phyloP scores from a whole-genome alignment of 2,888 invertebrate genomes.

The Leptogaster cylindrica region DNA sequence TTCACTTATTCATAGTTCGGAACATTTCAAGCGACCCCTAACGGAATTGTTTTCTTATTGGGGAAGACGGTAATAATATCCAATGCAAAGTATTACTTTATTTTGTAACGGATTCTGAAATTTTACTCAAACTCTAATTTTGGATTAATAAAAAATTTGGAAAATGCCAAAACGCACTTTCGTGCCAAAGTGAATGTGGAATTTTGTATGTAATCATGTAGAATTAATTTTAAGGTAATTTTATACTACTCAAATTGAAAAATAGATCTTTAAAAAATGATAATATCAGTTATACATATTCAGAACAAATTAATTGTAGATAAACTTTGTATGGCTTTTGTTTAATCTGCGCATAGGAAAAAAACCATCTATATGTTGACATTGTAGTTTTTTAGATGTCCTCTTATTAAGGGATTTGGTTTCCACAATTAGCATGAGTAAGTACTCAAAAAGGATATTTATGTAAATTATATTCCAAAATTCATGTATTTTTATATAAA shows the following conservation, averaged over 20 bases:
- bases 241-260: conserved; percentile 3
- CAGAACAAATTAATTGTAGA: conserved; percentile 10
- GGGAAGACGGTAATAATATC: too few relatives aligned
- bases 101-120: too few relatives aligned
- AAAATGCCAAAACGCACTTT: conserved; percentile 24
- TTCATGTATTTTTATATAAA: conserved; percentile 34
- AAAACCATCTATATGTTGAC: neutral
- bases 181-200: conserved; percentile 22
- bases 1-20: too few relatives aligned
- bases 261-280: conserved; percentile 9
- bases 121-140: too few relatives aligned
- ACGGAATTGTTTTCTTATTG: too few relatives aligned
- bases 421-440: conserved; percentile 6
- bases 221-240: neutral
- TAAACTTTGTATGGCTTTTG: neutral
- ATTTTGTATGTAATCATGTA: neutral
- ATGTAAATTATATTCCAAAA: conserved; percentile 31
- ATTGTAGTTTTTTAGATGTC: conserved; percentile 20
- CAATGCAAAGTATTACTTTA: too few relatives aligned
- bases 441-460: conserved; percentile 19
- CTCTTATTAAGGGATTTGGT: conserved; percentile 27
- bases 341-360: too few relatives aligned
- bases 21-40: too few relatives aligned
- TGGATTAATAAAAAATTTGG: too few relatives aligned
- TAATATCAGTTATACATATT: conserved; percentile 33